Conservation (phyloP, 2,888 invertebrate genomes). For the Mimachlamys varia region DNA sequence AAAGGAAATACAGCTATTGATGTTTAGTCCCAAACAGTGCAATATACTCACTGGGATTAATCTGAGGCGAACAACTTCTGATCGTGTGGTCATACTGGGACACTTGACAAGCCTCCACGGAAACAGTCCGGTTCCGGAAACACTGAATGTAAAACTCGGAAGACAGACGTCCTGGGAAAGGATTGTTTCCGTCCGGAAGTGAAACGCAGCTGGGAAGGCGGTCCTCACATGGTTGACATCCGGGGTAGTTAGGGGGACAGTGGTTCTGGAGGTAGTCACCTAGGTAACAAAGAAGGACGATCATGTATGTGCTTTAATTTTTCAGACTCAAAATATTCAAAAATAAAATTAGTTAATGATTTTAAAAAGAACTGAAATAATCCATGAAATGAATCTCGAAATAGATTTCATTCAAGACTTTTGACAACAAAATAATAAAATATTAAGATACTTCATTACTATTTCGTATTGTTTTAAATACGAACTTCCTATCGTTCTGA, state of each 20-base stretch:
- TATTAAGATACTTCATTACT: too few relatives aligned
- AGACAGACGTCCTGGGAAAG: constrained; percentile 63
- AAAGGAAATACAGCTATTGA: too few relatives aligned
- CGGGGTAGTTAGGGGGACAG: constrained; percentile 58
- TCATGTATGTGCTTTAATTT: too few relatives aligned
- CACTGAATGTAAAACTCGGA: constrained; percentile 69
- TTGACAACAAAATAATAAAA: too few relatives aligned
- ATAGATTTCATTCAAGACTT: too few relatives aligned
- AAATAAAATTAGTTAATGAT: not conserved
- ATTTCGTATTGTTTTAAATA: too few relatives aligned
- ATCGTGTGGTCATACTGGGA: constrained; percentile 58
- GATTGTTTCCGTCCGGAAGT: constrained; percentile 63
- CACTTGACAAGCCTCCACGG: constrained; percentile 67
- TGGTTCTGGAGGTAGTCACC: constrained; percentile 66
- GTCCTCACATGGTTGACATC: constrained; percentile 69
- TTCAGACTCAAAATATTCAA: too few relatives aligned
- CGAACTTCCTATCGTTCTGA: too few relatives aligned
- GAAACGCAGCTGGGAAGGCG: constrained; percentile 66
- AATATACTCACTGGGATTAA: constrained; percentile 58
- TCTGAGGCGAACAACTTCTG: constrained; percentile 57
- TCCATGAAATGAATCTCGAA: too few relatives aligned
- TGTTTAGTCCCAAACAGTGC: too few relatives aligned
- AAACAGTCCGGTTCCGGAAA: constrained; percentile 63
- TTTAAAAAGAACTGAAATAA: not conserved
- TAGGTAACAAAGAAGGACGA: constrained; percentile 41